Evolutionary conservation across 2,797 vertebrate genomes (phyloP), one percentile per base, ranked within the genome.

Genomic region (Anomalospiza imberbis): DNA sequence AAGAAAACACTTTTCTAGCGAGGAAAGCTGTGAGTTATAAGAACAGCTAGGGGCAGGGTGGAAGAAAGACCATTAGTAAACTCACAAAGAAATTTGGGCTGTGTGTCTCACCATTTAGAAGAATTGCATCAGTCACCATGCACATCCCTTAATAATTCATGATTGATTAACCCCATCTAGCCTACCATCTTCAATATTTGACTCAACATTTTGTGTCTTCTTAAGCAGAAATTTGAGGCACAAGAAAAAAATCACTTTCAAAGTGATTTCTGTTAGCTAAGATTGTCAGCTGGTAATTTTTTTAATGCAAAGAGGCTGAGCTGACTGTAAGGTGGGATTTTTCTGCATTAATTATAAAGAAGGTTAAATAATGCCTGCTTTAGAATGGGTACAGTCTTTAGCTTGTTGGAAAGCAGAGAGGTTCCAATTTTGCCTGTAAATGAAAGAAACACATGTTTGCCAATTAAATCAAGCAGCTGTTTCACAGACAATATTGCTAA

Each of bases 401-500:
- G 89, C 93, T 95, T 92, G 95, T 95, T 97, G 95, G 95, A 93
- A 97, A 95, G 84, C 88, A 62, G 57, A 79, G 86, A 95, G 44
- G 74, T 95, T 93, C 93, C 96, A 95, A 93, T 97, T 97, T 88
- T 96, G 83, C 71, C 96, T 79, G 48, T 89, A 97, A 97, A 96
- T 92, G 96, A 97, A 97, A 97, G 94, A 96, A 97, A 93, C 80
- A 96, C 90, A 85, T 85, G 85, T 97, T 97, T 97, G 84, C 90
- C 92, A 98, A 97, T 98, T 97, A 98, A 97, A 97, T 97, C 87
- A 95, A 96, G 95, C 94, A 96, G 94, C 95, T 98, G 97, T 95
- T 97, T 96, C 94, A 57, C 90, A 97, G 97, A 73, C 87, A 97
- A 88, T 87, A 93, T 78, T 97, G 95, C 92, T 97, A 97, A 97